A percentile compares a stretch with the other conserved stretches of the same genome.
phyloP scores from a whole-genome alignment of 2,113 vertebrate genomes.

The Hemibagrus wyckioides region DNA sequence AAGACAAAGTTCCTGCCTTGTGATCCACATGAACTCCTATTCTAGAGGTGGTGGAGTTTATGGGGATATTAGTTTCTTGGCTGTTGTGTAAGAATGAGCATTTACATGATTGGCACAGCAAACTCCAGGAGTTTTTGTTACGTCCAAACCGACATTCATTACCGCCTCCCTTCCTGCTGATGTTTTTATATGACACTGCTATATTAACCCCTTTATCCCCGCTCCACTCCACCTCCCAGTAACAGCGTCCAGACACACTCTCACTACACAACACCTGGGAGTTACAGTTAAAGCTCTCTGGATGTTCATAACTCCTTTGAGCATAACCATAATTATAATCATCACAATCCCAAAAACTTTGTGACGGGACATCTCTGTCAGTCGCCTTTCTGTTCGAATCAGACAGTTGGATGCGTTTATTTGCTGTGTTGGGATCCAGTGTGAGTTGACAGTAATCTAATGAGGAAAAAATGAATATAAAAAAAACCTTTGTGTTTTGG shows the following conservation, averaged over 20 bases:
- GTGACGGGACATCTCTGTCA: no score
- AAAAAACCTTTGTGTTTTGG: no score
- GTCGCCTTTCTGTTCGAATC: no score
- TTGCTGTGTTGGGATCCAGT: not conserved
- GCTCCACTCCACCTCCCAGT: slow-evolving; percentile 43
- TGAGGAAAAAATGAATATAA: no score
- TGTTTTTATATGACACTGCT: slow-evolving; percentile 28
- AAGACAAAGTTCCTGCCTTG: no score
- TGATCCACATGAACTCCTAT: no score
- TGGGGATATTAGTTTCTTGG: not conserved
- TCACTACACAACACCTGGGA: slow-evolving; percentile 1
- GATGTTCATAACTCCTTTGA: not conserved
- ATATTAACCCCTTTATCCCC: not conserved
- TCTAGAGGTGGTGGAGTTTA: no score
- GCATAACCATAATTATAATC: no score
- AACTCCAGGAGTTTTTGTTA: no score
- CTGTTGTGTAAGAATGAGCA: slow-evolving; percentile 33
- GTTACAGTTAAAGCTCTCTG: not conserved
- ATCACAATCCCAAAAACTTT: no score
- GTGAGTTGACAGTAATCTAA: not conserved
- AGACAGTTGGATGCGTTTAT: not conserved
- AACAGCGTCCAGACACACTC: slow-evolving; percentile 2
- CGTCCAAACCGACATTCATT: slow-evolving; percentile 34
- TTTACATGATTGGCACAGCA: not conserved
- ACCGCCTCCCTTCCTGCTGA: slow-evolving; percentile 17